These are phyloP conservation scores for Tricholaema leucomelas DNA, from an alignment of 2,113 vertebrate species.

Conservation along the genomic window DNA sequence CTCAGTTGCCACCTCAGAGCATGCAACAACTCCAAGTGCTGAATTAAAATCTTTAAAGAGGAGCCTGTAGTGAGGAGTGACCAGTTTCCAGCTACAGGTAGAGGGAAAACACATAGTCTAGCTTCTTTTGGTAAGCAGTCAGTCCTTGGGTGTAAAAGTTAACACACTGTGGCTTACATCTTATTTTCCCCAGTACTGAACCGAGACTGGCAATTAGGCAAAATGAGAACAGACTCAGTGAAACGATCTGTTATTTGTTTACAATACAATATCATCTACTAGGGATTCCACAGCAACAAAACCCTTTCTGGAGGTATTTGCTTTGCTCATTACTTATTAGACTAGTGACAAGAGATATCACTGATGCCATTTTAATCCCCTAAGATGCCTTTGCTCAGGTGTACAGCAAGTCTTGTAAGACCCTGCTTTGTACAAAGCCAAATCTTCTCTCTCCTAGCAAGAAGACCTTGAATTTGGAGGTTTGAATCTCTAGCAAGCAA, in stretches of 20 bases:
- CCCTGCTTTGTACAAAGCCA: not conserved
- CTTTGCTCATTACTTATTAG: slow-evolving; percentile 46
- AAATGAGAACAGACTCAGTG: not conserved
- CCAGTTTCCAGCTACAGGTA: not conserved
- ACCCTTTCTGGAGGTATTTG: slow-evolving; percentile 40
- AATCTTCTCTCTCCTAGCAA: slow-evolving; percentile 10
- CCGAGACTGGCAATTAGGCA: slow-evolving; percentile 27
- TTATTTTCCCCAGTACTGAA: not conserved
- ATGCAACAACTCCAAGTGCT: not conserved
- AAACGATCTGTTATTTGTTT: slow-evolving; percentile 43
- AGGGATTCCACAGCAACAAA: slow-evolving; percentile 26
- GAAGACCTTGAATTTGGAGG: slow-evolving; percentile 10
- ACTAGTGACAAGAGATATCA: slow-evolving; percentile 35
- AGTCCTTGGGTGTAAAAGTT: not conserved
- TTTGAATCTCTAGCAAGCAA: not conserved
- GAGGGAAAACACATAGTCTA: not conserved
- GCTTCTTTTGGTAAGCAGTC: not conserved
- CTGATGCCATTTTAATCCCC: slow-evolving; percentile 53
- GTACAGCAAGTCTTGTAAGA: slow-evolving; percentile 2
- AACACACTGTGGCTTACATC: not conserved
- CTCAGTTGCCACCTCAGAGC: not conserved
- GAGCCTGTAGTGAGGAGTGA: not conserved
- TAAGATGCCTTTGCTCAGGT: slow-evolving; percentile 29
- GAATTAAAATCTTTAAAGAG: not conserved
- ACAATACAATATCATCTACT: not conserved